Conservation (phyloP, 2,113 vertebrate genomes). For the Solea solea region DNA sequence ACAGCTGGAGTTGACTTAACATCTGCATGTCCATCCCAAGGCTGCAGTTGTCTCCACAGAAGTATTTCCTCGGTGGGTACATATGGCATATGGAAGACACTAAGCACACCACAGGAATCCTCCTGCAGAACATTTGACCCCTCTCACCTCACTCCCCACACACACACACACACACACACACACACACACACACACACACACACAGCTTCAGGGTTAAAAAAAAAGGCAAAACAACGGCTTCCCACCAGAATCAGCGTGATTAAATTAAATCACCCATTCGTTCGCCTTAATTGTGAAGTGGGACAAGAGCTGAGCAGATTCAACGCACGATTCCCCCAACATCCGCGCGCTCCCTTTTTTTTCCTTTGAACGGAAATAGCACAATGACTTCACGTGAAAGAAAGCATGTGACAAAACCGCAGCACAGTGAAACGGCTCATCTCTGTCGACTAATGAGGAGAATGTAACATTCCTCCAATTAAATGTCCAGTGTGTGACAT, state of each 20-base stretch:
- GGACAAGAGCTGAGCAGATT: slow-evolving; percentile 17
- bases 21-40: not conserved
- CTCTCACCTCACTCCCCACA: slow-evolving; percentile 22
- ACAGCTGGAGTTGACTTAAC: slow-evolving; percentile 4
- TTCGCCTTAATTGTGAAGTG: slow-evolving; percentile 36
- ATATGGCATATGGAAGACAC: slow-evolving; percentile 6
- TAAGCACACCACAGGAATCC: slow-evolving; percentile 28
- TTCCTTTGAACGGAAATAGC: too few species aligned
- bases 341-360: slow-evolving; percentile 5
- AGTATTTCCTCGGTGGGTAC: slow-evolving; percentile 9
- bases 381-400: too few species aligned
- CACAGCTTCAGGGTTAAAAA: slow-evolving; percentile 10
- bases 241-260: slow-evolving; percentile 25
- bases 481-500: not conserved
- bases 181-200: slow-evolving; percentile 4
- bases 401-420: not conserved
- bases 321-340: slow-evolving; percentile 5
- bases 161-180: too few species aligned
- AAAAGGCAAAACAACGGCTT: slow-evolving; percentile 35
- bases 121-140: slow-evolving; percentile 42
- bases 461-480: not conserved
- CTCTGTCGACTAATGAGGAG: not conserved
- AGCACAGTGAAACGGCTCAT: not conserved
- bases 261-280: slow-evolving; percentile 42
- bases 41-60: slow-evolving; percentile 25